phyloP scores from a whole-genome alignment of 2,113 vertebrate genomes.

The Sakesphorus luctuosus region DNA sequence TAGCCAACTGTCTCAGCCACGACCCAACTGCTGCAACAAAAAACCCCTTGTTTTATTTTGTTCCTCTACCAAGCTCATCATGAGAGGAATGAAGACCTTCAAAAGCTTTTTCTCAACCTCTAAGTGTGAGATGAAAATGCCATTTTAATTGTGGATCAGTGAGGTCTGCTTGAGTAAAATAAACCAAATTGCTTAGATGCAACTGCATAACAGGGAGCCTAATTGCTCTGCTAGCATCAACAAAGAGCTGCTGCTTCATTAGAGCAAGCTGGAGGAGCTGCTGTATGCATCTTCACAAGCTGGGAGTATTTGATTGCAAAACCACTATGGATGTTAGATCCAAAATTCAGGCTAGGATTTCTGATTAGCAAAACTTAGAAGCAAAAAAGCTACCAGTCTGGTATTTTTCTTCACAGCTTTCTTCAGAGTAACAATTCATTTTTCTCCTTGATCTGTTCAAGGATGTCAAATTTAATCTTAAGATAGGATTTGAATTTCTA shows the following conservation, averaged over 20 bases:
- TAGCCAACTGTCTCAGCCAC: neutral
- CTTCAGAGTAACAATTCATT: conserved; percentile 6
- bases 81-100: neutral
- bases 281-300: neutral
- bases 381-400: neutral
- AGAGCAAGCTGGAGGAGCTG: conserved; percentile 11
- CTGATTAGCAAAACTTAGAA: conserved; percentile 34
- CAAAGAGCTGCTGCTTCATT: conserved; percentile 13
- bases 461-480: neutral
- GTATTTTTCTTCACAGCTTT: conserved; percentile 2
- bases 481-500: neutral
- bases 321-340: neutral
- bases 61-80: neutral
- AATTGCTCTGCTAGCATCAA: conserved; percentile 21
- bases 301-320: conserved; percentile 19
- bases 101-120: neutral
- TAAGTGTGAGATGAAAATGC: conserved; percentile 18
- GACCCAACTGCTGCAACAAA: neutral
- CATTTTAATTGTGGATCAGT: conserved; percentile 11
- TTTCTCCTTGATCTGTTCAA: conserved; percentile 18
- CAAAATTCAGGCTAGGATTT: conserved; percentile 39
- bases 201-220: neutral
- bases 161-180: conserved; percentile 21
- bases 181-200: neutral
- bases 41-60: neutral